Percentiles rank a stretch among this genome's conserved stretches.
phyloP scores from a whole-genome alignment of 2,797 vertebrate species.

The Acanthopagrus latus region DNA sequence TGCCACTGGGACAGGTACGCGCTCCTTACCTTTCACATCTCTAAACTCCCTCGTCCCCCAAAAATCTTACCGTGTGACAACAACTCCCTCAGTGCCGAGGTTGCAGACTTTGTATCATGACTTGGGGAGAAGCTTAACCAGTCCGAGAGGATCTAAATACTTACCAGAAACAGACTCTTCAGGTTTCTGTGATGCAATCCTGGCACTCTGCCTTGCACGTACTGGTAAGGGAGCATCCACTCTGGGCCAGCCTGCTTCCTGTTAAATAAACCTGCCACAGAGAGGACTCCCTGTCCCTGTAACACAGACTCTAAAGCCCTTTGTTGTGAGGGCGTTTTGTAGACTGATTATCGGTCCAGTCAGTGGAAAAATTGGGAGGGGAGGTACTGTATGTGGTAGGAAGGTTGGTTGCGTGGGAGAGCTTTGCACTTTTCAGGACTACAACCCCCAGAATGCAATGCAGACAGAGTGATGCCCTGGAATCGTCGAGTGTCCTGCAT shows the following conservation, averaged over 20 bases:
- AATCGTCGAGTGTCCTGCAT: constrained; percentile 91
- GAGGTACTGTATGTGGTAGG: constrained; percentile 80
- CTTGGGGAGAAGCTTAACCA: constrained; percentile 81
- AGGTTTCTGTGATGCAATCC: constrained; percentile 77
- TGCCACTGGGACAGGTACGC: constrained; percentile 99
- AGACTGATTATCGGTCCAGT: constrained; percentile 73
- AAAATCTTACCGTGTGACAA: constrained; percentile 76
- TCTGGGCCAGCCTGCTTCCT: constrained; percentile 81
- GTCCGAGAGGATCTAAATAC: constrained; percentile 75
- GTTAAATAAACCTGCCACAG: constrained; percentile 73
- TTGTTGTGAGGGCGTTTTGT: constrained; percentile 67
- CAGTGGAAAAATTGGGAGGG: constrained; percentile 61
- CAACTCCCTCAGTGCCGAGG: constrained; percentile 69
- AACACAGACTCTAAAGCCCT: constrained; percentile 74
- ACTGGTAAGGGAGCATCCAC: constrained; percentile 79
- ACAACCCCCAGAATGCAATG: constrained; percentile 86
- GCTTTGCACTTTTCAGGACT: constrained; percentile 99
- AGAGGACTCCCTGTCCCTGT: constrained; percentile 75
- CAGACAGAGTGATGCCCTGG: constrained; percentile 84
- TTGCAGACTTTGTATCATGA: constrained; percentile 81
- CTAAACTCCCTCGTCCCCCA: constrained; percentile 83
- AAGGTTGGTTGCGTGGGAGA: constrained; percentile 94
- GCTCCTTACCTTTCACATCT: constrained; percentile 92
- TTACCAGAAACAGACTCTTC: constrained; percentile 78
- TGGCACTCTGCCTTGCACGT: constrained; percentile 69